Percentiles rank a stretch among this genome's conserved stretches.
These are phyloP conservation scores for Heteropelma amictum DNA, from an alignment of 2,888 invertebrate genomes.

Conservation along the genomic window DNA sequence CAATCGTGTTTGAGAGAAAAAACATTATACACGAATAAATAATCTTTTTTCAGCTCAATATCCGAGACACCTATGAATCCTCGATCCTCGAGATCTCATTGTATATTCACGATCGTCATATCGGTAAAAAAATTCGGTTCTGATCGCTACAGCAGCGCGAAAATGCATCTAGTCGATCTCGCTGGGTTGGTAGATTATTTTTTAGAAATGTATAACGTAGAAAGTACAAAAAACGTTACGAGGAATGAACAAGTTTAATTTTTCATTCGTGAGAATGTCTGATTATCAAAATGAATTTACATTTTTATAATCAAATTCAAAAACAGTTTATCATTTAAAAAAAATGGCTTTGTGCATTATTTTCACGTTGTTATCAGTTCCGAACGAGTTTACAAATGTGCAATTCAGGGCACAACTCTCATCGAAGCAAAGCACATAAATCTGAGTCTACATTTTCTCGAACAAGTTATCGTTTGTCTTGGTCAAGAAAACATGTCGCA, in stretches of 20 bases:
- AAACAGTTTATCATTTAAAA: neutral
- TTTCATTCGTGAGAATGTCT: no score
- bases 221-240: no score
- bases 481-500: slow-evolving; percentile 73
- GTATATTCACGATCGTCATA: slow-evolving; percentile 80
- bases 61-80: slow-evolving; percentile 81
- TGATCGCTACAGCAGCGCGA: slow-evolving; percentile 76
- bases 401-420: slow-evolving; percentile 77
- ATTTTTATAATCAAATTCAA: neutral
- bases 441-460: slow-evolving; percentile 80
- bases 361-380: slow-evolving; percentile 73
- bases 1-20: no score
- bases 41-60: slow-evolving; percentile 76
- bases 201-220: no score
- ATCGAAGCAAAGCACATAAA: slow-evolving; percentile 80
- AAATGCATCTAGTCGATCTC: slow-evolving; percentile 80
- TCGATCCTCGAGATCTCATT: slow-evolving; percentile 80
- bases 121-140: slow-evolving; percentile 72
- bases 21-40: no score
- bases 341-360: no score
- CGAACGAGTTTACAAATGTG: slow-evolving; percentile 79
- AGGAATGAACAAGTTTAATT: no score
- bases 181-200: slow-evolving; percentile 78
- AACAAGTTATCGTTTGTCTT: slow-evolving; percentile 78
- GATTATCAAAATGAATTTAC: neutral